These are phyloP conservation scores for Porites cylindrica DNA, from an alignment of 92 coral and sea anemone species.

Conservation along the genomic window DNA sequence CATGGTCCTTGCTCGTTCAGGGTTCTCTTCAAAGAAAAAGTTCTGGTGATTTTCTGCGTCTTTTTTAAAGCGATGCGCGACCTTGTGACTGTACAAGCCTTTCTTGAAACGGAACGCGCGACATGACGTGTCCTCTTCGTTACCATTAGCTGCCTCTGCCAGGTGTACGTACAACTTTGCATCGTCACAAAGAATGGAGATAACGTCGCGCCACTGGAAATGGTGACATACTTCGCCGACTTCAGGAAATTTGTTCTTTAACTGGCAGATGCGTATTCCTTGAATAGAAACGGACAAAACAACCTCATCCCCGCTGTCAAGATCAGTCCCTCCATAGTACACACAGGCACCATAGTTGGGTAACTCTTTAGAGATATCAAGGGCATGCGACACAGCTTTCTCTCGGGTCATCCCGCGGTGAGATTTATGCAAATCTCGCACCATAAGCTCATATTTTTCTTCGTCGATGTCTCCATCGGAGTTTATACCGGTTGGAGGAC, in stretches of 20 bases:
- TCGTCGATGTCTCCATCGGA: conserved; percentile 76
- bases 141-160: conserved; percentile 6
- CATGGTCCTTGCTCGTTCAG: conserved; percentile 26
- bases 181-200: conserved; percentile 73
- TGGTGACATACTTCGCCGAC: conserved; percentile 75
- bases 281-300: conserved; percentile 64
- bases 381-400: conserved; percentile 79
- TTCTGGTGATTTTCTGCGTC: conserved; percentile 80
- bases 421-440: conserved; percentile 80
- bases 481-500: conserved; percentile 90
- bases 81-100: conserved; percentile 81
- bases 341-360: conserved; percentile 70
- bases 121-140: conserved; percentile 4
- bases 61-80: conserved; percentile 73
- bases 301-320: conserved; percentile 64
- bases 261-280: conserved; percentile 74
- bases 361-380: conserved; percentile 69
- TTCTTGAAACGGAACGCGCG: conserved; percentile 66
- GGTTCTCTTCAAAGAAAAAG: conserved; percentile 57
- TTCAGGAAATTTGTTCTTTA: conserved; percentile 69
- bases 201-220: conserved; percentile 76
- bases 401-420: conserved; percentile 83
- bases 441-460: conserved; percentile 80
- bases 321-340: conserved; percentile 82
- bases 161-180: conserved; percentile 71